Percentiles rank a stretch among this genome's conserved stretches.
Conservation (phyloP, 1,140 invertebrate species). For the Heliothis subflexa region DNA sequence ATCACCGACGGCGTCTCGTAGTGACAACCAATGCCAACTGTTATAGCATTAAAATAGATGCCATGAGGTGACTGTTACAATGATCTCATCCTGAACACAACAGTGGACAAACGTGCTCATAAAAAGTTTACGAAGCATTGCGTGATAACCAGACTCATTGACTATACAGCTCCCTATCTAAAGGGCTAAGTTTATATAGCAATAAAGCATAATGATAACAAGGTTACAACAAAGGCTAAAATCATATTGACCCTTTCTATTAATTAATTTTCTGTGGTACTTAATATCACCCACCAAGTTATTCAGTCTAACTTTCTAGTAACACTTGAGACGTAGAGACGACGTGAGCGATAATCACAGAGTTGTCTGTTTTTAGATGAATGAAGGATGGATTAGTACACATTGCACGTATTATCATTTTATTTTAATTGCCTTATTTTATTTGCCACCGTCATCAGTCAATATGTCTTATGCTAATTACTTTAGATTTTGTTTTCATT, state of each 20-base stretch:
- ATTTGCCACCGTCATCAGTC: too few species aligned
- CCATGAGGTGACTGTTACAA: conserved; percentile 39
- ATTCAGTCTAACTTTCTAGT: neutral
- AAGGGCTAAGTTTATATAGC: conserved; percentile 10
- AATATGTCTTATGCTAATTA: neutral
- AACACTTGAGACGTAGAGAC: neutral
- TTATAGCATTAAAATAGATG: conserved; percentile 47
- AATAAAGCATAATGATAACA: too few species aligned
- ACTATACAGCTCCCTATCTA: neutral
- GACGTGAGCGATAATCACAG: neutral
- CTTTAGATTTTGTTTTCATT: too few species aligned
- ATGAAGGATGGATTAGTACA: neutral
- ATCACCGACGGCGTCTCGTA: conserved; percentile 57
- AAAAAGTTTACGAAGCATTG: conserved; percentile 18
- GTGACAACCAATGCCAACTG: conserved; percentile 49
- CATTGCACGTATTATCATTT: too few species aligned
- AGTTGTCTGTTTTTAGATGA: neutral
- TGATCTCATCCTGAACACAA: conserved; percentile 47
- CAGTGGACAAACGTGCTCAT: conserved; percentile 20
- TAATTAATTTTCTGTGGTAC: too few species aligned
- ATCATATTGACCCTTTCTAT: too few species aligned
- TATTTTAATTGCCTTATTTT: too few species aligned
- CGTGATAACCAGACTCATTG: conserved; percentile 13
- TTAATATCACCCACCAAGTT: too few species aligned
- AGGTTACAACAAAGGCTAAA: too few species aligned